Conservation (phyloP, 2,113 vertebrate species). For the Halichoerus grypus region DNA sequence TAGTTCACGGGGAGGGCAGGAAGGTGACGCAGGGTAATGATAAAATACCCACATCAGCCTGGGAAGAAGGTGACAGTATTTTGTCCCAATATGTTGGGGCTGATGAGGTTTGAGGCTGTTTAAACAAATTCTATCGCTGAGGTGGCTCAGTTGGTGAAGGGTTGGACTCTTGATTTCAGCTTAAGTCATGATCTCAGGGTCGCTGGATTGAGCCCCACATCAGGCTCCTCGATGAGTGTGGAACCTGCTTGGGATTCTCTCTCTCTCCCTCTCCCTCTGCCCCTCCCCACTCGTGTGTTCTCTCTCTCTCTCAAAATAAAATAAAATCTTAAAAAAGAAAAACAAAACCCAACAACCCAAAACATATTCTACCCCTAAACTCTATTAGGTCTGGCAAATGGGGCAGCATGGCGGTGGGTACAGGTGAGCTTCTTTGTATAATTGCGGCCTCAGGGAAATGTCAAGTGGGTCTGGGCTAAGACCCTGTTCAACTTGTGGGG, state of each 20-base stretch:
- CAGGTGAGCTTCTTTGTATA: not conserved
- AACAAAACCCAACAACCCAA: too few species aligned
- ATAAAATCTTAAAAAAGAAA: not conserved
- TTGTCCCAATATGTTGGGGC: not conserved
- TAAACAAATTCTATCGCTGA: not conserved
- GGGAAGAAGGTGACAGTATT: not conserved
- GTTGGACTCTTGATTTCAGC: not conserved
- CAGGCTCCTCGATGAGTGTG: not conserved
- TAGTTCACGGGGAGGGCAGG: not conserved
- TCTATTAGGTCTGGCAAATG: not conserved
- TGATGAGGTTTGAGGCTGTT: not conserved
- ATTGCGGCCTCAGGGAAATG: not conserved
- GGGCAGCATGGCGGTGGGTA: not conserved
- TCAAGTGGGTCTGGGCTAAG: not conserved
- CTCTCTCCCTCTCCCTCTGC: not conserved
- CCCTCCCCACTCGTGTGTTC: not conserved
- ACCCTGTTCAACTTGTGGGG: not conserved
- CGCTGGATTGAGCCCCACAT: not conserved
- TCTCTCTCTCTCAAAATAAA: not conserved
- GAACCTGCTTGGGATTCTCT: not conserved
- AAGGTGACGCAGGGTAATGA: not conserved
- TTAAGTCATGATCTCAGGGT: not conserved
- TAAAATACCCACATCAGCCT: not conserved
- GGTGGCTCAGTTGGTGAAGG: not conserved
- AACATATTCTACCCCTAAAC: not conserved